Percentiles rank a stretch among this genome's conserved stretches.
These are phyloP conservation scores for Megaceryle alcyon DNA, from an alignment of 2,797 vertebrate genomes.

Conservation along the genomic window DNA sequence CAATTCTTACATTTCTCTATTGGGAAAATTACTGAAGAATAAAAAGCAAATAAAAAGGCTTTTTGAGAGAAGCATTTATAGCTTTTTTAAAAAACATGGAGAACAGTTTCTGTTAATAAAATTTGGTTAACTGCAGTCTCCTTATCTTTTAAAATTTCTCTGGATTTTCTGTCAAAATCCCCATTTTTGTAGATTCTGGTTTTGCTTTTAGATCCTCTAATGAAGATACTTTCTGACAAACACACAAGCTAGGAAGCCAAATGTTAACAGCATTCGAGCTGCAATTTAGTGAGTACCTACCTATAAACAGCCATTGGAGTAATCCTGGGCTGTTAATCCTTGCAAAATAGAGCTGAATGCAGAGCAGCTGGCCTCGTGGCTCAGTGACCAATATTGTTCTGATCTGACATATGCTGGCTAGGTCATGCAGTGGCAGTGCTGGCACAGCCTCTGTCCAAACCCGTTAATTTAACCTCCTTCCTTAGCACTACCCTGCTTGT, in stretches of 20 bases:
- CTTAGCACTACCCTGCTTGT: background rate
- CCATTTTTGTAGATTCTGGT: background rate
- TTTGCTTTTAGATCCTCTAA: background rate
- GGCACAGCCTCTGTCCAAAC: constrained; percentile 17
- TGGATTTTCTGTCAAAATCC: background rate
- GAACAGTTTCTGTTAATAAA: background rate
- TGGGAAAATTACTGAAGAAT: background rate
- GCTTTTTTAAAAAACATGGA: background rate
- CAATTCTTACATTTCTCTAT: background rate
- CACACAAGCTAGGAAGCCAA: background rate
- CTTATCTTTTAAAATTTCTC: background rate
- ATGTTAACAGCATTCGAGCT: background rate
- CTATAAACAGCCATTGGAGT: background rate
- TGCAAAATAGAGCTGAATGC: background rate
- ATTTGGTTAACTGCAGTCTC: background rate
- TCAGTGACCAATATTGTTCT: background rate
- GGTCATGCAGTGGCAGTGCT: background rate
- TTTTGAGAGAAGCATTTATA: background rate
- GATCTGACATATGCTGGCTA: background rate
- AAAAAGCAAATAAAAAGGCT: background rate
- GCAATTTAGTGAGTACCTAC: background rate
- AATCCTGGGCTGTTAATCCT: background rate
- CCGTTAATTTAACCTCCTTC: background rate
- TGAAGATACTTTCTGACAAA: background rate
- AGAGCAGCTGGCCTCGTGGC: constrained; percentile 25